Conservation (phyloP, 2,797 vertebrate species). For the Manis crassicaudata region DNA sequence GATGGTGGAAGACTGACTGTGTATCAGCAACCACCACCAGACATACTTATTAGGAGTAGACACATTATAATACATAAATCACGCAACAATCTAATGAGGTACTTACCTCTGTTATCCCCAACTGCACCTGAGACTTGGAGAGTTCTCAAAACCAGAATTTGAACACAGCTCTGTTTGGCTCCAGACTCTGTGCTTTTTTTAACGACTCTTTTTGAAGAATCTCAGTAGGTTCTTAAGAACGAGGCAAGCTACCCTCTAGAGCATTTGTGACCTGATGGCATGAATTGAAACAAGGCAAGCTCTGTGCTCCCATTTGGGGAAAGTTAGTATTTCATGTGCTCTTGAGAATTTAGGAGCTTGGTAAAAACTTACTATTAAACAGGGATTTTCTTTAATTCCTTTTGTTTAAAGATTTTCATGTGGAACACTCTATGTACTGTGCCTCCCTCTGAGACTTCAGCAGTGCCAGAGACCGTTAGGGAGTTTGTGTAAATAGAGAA, state of each 20-base stretch:
- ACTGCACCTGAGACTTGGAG: not conserved
- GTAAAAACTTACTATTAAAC: constrained; percentile 80
- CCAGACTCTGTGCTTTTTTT: not conserved
- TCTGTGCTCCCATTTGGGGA: constrained; percentile 77
- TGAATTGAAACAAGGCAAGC: constrained; percentile 74
- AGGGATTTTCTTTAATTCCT: constrained; percentile 83
- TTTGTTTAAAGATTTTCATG: constrained; percentile 83
- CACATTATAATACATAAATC: not conserved
- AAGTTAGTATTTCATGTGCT: constrained; percentile 80
- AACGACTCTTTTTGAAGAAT: not conserved
- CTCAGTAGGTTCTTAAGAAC: constrained; percentile 53
- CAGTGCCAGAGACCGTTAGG: constrained; percentile 79
- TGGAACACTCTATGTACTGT: constrained; percentile 78
- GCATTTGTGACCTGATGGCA: constrained; percentile 50
- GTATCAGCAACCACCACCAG: not conserved
- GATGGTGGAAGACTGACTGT: not conserved
- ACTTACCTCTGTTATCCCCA: not conserved
- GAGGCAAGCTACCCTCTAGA: constrained; percentile 6
- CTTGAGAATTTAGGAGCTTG: constrained; percentile 78
- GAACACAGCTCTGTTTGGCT: constrained; percentile 1
- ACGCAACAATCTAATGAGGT: not conserved
- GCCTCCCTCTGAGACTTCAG: constrained; percentile 74
- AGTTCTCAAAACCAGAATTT: constrained; percentile 4
- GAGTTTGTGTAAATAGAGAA: constrained; percentile 80
- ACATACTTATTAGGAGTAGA: not conserved